These are phyloP conservation scores for Cydia pomonella DNA, from an alignment of 1,140 invertebrate species.

Conservation along the genomic window DNA sequence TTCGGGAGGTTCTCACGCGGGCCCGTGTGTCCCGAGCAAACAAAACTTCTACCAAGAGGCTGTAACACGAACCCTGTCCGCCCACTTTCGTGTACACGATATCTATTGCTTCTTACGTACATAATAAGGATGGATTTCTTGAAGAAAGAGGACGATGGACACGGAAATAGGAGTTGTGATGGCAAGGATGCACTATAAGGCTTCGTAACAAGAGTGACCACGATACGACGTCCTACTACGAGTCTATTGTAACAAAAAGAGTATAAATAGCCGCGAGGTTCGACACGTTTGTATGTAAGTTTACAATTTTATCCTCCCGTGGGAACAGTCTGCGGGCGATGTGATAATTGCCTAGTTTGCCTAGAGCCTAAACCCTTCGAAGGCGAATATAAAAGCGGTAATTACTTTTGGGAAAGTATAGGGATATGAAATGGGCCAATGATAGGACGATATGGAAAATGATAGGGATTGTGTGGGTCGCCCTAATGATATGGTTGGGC, in stretches of 20 bases:
- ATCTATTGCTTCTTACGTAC: slow-evolving; percentile 46
- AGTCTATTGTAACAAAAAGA: slow-evolving; percentile 61
- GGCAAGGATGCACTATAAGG: slow-evolving; percentile 53
- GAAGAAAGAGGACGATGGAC: slow-evolving; percentile 46
- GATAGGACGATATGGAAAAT: slow-evolving; percentile 55
- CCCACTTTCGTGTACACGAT: slow-evolving; percentile 45
- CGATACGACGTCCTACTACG: slow-evolving; percentile 58
- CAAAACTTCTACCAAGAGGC: slow-evolving; percentile 56
- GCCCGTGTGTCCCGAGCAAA: slow-evolving; percentile 59
- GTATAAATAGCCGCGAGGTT: slow-evolving; percentile 57
- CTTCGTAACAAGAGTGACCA: slow-evolving; percentile 57
- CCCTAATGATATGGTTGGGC: slow-evolving; percentile 36
- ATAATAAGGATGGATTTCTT: neutral
- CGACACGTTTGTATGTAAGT: slow-evolving; percentile 66
- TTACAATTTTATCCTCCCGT: slow-evolving; percentile 67
- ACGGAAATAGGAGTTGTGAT: slow-evolving; percentile 23
- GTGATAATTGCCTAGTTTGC: slow-evolving; percentile 72
- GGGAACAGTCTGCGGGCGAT: slow-evolving; percentile 66
- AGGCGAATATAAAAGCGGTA: slow-evolving; percentile 59
- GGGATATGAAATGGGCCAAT: slow-evolving; percentile 48
- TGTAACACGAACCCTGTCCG: slow-evolving; percentile 56
- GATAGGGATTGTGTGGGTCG: slow-evolving; percentile 40
- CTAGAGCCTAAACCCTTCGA: slow-evolving; percentile 58
- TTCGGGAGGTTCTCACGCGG: slow-evolving; percentile 71
- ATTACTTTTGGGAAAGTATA: slow-evolving; percentile 58